A percentile compares a stretch with the other conserved stretches of the same genome.
phyloP scores from a whole-genome alignment of 2,888 invertebrate genomes.

The Callyntrura sp. region DNA sequence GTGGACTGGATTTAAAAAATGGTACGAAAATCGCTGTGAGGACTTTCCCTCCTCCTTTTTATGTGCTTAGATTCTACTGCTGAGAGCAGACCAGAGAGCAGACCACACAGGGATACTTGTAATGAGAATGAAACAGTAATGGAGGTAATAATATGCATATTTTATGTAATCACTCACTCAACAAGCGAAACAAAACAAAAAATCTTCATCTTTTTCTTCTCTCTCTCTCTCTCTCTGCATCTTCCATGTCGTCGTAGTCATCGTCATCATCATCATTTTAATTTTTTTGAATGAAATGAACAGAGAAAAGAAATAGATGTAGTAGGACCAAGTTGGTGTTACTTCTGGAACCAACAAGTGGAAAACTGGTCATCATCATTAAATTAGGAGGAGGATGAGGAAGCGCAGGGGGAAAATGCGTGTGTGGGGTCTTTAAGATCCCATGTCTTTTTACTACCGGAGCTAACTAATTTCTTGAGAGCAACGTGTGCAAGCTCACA shows the following conservation, averaged over 20 bases:
- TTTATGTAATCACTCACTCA: conserved; percentile 69
- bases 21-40: conserved; percentile 26
- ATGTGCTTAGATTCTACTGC: neutral
- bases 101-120: conserved; percentile 61
- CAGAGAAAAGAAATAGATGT: neutral
- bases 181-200: conserved; percentile 14
- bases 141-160: conserved; percentile 68
- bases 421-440: conserved; percentile 59
- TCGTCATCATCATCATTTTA: conserved; percentile 7
- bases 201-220: too few species aligned
- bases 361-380: conserved; percentile 67
- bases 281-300: conserved; percentile 9
- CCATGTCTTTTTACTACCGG: neutral
- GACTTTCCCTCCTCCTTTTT: conserved; percentile 7
- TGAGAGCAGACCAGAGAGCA: conserved; percentile 28
- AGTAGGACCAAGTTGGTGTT: conserved; percentile 45
- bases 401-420: neutral
- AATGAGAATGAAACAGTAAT: conserved; percentile 64
- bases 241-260: neutral
- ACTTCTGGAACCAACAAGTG: conserved; percentile 67
- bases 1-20: neutral
- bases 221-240: neutral
- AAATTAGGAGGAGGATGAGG: conserved; percentile 22
- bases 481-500: neutral
- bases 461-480: conserved; percentile 15